Conservation (phyloP, 2,888 invertebrate species). For the Nymphalis polychloros region DNA sequence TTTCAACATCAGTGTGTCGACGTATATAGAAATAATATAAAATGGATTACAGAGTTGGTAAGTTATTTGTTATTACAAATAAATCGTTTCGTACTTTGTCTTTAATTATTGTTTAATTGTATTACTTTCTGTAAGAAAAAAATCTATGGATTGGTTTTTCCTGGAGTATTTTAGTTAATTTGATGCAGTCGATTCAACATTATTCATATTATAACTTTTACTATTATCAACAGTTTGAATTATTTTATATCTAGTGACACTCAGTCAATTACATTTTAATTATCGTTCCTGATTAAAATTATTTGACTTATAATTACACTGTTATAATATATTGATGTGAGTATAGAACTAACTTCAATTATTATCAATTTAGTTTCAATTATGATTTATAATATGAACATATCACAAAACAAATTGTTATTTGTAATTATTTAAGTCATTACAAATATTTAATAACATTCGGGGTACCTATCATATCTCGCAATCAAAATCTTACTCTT, state of each 20-base stretch:
- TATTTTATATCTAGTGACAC: background rate
- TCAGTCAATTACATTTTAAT: no score
- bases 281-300: no score
- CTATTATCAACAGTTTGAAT: background rate
- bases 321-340: no score
- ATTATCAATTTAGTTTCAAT: no score
- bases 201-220: background rate
- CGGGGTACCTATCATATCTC: no score
- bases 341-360: no score
- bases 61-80: slow-evolving; percentile 38
- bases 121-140: background rate
- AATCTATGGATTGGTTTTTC: background rate
- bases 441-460: no score
- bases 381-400: no score
- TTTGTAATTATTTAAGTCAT: no score
- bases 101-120: background rate
- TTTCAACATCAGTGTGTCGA: slow-evolving; percentile 22
- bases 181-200: background rate
- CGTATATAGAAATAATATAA: slow-evolving; percentile 21
- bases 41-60: slow-evolving; percentile 56
- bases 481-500: no score
- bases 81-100: background rate
- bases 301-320: no score
- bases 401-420: no score
- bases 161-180: background rate